Evolutionary conservation across 2,888 invertebrate genomes (phyloP).

Genomic region (Neocrepidodera transversa): DNA sequence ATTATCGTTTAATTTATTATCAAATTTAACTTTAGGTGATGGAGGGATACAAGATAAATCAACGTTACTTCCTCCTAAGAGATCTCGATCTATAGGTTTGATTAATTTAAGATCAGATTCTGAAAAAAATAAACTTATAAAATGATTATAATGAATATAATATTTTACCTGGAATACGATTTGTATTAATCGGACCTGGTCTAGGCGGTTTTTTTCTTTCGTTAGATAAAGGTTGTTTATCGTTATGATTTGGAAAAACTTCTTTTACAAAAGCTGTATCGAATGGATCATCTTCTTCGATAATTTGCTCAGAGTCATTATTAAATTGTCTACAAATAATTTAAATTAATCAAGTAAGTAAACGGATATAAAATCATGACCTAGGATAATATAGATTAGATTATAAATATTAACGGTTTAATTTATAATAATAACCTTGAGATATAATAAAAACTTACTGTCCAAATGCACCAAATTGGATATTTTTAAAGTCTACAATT

Average conservation of each 20-base stretch:
- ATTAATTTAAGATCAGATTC: conserved; percentile 62
- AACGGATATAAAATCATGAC: not conserved
- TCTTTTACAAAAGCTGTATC: conserved; percentile 85
- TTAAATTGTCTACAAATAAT: conserved; percentile 7
- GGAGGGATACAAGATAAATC: conserved; percentile 62
- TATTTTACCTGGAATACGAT: conserved; percentile 49
- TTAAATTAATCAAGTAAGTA: not conserved
- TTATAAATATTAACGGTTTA: not conserved
- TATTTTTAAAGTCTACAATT: conserved; percentile 55
- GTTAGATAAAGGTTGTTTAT: not conserved
- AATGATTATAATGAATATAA: not conserved
- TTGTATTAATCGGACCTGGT: not conserved
- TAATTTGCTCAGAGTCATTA: conserved; percentile 56
- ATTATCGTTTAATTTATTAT: conserved; percentile 41
- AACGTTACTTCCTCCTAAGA: conserved; percentile 78
- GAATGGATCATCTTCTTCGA: conserved; percentile 75
- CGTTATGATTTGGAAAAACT: conserved; percentile 67
- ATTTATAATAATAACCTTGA: not conserved
- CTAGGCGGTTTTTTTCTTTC: conserved; percentile 2
- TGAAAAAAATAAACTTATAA: conserved; percentile 48
- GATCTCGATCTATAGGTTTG: conserved; percentile 66
- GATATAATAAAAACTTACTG: conserved; percentile 50
- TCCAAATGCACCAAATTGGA: conserved; percentile 72
- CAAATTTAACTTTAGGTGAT: not conserved
- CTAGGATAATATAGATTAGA: not conserved